These are phyloP conservation scores for Lasioglossum villosulum DNA, from an alignment of 2,888 invertebrate species.

Conservation along the genomic window DNA sequence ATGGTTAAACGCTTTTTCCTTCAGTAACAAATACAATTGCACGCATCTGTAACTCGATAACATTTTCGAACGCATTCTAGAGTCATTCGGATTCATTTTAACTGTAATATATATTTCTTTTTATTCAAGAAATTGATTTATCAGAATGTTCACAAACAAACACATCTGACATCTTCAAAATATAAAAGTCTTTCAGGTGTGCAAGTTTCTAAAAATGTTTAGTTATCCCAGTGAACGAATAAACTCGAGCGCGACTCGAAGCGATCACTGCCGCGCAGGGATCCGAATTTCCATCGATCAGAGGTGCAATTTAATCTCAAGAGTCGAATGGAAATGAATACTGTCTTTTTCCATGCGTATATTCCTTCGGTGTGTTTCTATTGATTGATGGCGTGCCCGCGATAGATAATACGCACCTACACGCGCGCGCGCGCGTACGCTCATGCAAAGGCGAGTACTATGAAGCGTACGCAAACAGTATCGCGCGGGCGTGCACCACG, in stretches of 20 bases:
- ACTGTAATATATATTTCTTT: neutral
- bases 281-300: constrained; percentile 42
- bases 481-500: neutral
- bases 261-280: neutral
- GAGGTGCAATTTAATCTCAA: constrained; percentile 36
- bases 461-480: neutral
- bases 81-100: neutral
- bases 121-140: neutral
- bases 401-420: constrained; percentile 17
- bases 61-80: neutral
- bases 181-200: neutral
- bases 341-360: constrained; percentile 41
- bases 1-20: neutral
- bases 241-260: neutral
- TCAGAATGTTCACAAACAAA: neutral
- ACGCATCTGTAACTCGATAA: neutral
- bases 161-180: neutral
- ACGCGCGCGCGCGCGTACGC: neutral
- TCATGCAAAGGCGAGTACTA: neutral
- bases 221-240: neutral
- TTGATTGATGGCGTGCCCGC: constrained; percentile 41
- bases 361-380: constrained; percentile 40
- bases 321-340: constrained; percentile 39
- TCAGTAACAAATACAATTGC: neutral
- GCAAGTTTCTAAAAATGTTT: neutral